Conservation (phyloP, 1,140 invertebrate species). For the Muscidifurax raptorellus region DNA sequence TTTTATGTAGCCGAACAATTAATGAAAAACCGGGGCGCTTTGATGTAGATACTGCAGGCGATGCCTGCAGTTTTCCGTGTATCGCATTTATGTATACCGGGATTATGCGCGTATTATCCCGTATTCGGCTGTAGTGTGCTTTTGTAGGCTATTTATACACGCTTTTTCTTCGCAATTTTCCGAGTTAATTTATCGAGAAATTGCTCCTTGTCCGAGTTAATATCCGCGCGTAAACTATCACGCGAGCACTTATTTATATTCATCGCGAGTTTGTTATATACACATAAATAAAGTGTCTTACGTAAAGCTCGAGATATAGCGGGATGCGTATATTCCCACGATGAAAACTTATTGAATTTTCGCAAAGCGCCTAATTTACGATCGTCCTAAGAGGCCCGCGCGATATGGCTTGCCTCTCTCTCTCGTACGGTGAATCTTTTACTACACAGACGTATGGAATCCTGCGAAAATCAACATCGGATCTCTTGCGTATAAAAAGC, state of each 20-base stretch:
- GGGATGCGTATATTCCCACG: neutral
- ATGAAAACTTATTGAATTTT: neutral
- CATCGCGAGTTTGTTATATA: too few species aligned
- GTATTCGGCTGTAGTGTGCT: neutral
- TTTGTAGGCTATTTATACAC: too few species aligned
- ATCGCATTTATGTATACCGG: neutral
- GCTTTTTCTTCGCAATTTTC: neutral
- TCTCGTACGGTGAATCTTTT: neutral
- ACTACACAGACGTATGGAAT: neutral
- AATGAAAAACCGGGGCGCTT: neutral
- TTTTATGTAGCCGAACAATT: neutral
- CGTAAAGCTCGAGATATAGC: neutral
- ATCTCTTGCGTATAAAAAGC: neutral
- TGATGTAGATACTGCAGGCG: neutral
- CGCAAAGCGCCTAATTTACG: neutral
- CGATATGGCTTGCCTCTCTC: neutral
- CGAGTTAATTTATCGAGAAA: constrained; percentile 17
- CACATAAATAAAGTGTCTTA: neutral
- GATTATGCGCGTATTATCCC: neutral
- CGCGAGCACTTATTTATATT: too few species aligned
- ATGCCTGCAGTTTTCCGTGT: neutral
- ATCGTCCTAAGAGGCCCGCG: neutral
- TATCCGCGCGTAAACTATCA: neutral
- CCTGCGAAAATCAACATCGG: neutral
- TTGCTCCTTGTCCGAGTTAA: neutral